Conservation (phyloP, 2,888 invertebrate species). For the Himalopsyche anomala region DNA sequence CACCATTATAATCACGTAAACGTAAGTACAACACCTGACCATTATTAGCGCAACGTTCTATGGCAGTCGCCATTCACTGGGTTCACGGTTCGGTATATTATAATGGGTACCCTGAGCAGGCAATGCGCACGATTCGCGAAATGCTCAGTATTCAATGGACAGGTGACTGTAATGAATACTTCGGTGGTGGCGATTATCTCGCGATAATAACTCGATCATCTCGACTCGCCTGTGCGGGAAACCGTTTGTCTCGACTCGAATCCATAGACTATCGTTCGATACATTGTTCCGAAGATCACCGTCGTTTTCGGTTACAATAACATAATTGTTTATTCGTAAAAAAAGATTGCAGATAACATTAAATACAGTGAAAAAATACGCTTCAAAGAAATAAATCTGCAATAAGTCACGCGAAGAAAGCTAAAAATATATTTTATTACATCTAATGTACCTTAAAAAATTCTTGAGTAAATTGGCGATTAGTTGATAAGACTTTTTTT, state of each 20-base stretch:
- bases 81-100: background rate
- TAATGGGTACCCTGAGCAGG: background rate
- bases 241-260: background rate
- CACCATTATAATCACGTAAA: background rate
- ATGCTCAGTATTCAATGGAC: slow-evolving; percentile 51
- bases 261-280: background rate
- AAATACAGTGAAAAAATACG: background rate
- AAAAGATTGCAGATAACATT: slow-evolving; percentile 24
- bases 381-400: background rate
- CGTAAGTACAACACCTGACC: background rate
- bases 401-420: slow-evolving; percentile 2
- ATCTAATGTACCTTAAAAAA: background rate
- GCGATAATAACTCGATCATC: slow-evolving; percentile 25
- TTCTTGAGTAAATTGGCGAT: background rate
- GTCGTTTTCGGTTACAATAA: slow-evolving; percentile 17
- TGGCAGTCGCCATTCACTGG: slow-evolving; percentile 7
- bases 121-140: slow-evolving; percentile 52
- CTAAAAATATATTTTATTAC: background rate
- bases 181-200: background rate
- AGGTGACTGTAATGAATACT: slow-evolving; percentile 55
- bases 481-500: too few relatives aligned
- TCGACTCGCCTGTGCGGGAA: slow-evolving; percentile 13
- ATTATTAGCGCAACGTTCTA: background rate
- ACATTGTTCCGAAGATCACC: background rate
- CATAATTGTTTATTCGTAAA: slow-evolving; percentile 42